Base-by-base conservation (phyloP, 2,797 vertebrate genomes). In the Parauchenoglanis punctatus region DNA sequence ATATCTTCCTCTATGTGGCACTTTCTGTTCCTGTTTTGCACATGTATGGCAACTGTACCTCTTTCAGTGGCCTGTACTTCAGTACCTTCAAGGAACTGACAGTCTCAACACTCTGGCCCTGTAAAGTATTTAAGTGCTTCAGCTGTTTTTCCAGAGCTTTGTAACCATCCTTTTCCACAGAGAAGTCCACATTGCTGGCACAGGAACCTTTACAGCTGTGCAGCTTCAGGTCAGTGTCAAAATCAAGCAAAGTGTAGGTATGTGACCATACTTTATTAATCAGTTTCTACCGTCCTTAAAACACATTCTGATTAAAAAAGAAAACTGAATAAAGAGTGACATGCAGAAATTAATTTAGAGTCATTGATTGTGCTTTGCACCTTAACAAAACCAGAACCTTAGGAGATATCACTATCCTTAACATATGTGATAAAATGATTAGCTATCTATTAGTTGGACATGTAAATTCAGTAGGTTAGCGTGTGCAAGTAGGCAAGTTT, bases 201-300 rank as follows among this genome's bases (percentile, higher is more conserved):
- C 99, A 99, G 3, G 96, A 98, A 78, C 99, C 98, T 94, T 97
- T 97, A 93, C 99, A 99, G 92, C 96, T 91, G 15, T 97, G 97
- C 46, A 99, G 95, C 92, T 99, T 99, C 59, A 99, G 98, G 90
- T 99, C 98, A 81, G 98, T 96, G 83, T 99, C 98, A 86, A 98
- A 96, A 98, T 99, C 35, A 40, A 40, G 90, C 10, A 0, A 82
- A 81, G 31, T 13, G 25, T 5, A 7, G 28, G 28, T 35, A 18
- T 80, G 77, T 80, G 7, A 59, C 6, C 6, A 58, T 7, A 2
- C n/a, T 3, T 23, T 5, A 77, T 56, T 3, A n/a, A n/a, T 63
- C 35, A 81, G 12, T n/a, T 81, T 35, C 15, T 12, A 61, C 3
- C 0, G 11, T 75, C 44, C 23, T 25, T 75, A 25, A 25, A 46